phyloP scores from a whole-genome alignment of 2,113 vertebrate genomes.

The Corydoras maculifer region DNA sequence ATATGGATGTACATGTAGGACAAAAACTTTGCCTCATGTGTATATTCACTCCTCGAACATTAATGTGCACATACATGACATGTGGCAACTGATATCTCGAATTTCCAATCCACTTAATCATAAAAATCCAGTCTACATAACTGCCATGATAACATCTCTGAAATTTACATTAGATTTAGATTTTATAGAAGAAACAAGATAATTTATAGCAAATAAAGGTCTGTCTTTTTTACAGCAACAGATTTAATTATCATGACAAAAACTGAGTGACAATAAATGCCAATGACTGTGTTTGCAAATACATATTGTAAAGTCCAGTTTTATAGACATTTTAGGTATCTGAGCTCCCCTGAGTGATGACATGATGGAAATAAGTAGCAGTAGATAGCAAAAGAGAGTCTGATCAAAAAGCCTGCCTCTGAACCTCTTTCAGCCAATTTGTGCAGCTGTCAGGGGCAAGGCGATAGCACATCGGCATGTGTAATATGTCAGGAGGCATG shows the following conservation, averaged over 20 bases:
- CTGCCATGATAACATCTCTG: no score
- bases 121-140: no score
- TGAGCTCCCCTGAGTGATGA: conserved; percentile 22
- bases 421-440: conserved; percentile 64
- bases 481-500: conserved; percentile 62
- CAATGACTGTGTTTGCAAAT: no score
- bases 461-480: conserved; percentile 58
- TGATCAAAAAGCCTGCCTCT: conserved; percentile 59
- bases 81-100: no score
- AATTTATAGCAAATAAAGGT: no score
- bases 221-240: no score
- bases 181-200: no score
- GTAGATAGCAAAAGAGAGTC: conserved; percentile 42
- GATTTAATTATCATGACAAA: no score
- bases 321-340: background rate
- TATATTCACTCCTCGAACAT: background rate
- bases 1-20: background rate
- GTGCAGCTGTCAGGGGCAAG: conserved; percentile 61
- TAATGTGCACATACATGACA: background rate
- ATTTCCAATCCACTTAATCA: no score
- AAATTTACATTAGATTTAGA: no score
- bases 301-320: no score
- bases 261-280: no score
- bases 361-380: conserved; percentile 30
- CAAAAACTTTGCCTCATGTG: background rate